Base-by-base conservation (phyloP, 53 echinoderm and acorn worm species). In the Zoroaster sp. region DNA sequence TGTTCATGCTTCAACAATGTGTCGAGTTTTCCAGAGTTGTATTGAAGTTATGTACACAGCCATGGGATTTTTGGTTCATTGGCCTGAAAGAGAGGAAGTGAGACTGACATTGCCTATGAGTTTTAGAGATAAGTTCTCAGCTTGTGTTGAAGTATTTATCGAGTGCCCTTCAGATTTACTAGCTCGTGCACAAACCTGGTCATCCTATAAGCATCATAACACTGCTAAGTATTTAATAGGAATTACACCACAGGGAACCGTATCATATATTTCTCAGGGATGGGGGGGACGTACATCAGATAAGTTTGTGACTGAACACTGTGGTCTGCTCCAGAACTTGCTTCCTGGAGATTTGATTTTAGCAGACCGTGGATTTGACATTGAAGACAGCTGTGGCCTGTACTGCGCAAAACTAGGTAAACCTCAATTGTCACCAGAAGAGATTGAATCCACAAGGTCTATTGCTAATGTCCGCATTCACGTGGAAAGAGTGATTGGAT, bases 401-500 rank as follows among this genome's bases (percentile, higher is more conserved):
- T 18, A 66, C 25, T 63, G 86, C 23, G 91, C 75, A 36, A 17
- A 76, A 2, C 45, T 39, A 69, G 91, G 91, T 25, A 91, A 87
- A 88, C 78, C 71, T 34, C 92, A 91, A 71, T 43, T 88, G 49
- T 38, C 53, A 32, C 52, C 53, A 49, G 54, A 69, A 55, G 88
- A 91, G 36, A 40, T 91, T 55, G 92, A 91, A 54, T 5, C 39
- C 34, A 91, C 92, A 30, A 51, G 92, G 23, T 59, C 40, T 41
- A 88, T 88, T 14, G 87, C 92, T 10, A 87, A 91, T 80, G 88
- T 91, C 25, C 72, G 88, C 13, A 78, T 91, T 69, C 88, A 88
- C 30, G 92, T 91, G 10, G 92, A 91, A 68, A 88, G 88, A 42
- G 87, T 78, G 28, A 88, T 91, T 88, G 92, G 92, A 53, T 72